Evolutionary conservation across 2,113 vertebrate genomes (phyloP).

Genomic region (Cichladusa arquata): DNA sequence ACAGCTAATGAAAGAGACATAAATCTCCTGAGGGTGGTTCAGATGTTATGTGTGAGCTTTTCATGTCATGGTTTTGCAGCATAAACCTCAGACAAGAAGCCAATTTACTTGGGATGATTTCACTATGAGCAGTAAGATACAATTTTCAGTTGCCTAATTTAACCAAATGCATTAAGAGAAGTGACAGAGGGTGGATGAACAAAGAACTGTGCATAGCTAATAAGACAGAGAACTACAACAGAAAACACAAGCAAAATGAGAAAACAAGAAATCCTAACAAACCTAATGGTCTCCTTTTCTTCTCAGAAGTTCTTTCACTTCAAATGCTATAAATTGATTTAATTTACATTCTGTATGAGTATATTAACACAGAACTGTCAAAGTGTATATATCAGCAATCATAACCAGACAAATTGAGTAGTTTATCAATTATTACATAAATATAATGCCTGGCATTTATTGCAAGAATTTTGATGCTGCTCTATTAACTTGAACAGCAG

Average conservation of each 20-base stretch:
- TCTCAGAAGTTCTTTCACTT: not conserved
- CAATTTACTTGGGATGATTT: not conserved
- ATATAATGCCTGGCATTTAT: not conserved
- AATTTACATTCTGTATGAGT: not conserved
- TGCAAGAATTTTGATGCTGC: not conserved
- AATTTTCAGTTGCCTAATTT: not conserved
- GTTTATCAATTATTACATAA: not conserved
- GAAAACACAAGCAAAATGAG: not conserved
- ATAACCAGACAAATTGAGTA: not conserved
- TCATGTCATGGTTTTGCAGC: not conserved
- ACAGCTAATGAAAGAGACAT: not conserved
- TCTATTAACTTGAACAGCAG: not conserved
- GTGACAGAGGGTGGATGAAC: not conserved
- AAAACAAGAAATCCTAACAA: not conserved
- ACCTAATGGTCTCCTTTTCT: not conserved
- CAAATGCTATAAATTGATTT: not conserved
- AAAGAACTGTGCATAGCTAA: not conserved
- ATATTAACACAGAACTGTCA: not conserved
- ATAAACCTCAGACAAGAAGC: not conserved
- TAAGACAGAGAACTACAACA: not conserved
- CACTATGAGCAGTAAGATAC: not conserved
- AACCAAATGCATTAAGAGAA: not conserved
- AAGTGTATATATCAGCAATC: not conserved
- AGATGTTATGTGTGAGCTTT: accelerated
- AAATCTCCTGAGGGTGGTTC: not conserved